Conservation (phyloP, 1,140 invertebrate genomes). For the Aphaenogaster rudis region DNA sequence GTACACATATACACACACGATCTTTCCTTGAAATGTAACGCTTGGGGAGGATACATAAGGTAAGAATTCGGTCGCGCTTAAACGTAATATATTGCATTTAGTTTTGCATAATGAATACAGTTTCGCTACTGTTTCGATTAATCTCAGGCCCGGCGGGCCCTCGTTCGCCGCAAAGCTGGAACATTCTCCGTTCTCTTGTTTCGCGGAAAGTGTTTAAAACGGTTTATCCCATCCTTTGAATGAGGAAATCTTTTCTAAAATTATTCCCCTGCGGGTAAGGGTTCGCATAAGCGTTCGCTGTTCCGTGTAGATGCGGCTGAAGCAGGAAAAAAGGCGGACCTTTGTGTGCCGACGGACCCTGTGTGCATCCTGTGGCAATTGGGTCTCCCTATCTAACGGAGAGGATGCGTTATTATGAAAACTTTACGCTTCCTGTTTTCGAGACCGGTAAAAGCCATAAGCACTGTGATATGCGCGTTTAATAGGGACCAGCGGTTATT, state of each 20-base stretch:
- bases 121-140: slow-evolving; percentile 53
- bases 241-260: slow-evolving; percentile 76
- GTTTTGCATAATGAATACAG: slow-evolving; percentile 51
- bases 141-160: slow-evolving; percentile 13
- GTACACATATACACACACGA: neutral
- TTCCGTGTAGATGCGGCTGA: slow-evolving; percentile 75
- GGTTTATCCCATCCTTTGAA: slow-evolving; percentile 69
- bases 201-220: slow-evolving; percentile 73
- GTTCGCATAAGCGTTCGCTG: slow-evolving; percentile 69
- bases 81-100: slow-evolving; percentile 43
- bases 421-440: slow-evolving; percentile 75
- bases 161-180: slow-evolving; percentile 27
- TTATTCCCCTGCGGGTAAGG: slow-evolving; percentile 73
- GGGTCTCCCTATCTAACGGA: slow-evolving; percentile 74
- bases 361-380: slow-evolving; percentile 77
- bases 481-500: slow-evolving; percentile 57
- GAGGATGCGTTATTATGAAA: slow-evolving; percentile 79
- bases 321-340: slow-evolving; percentile 73
- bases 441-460: slow-evolving; percentile 62
- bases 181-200: slow-evolving; percentile 29
- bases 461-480: slow-evolving; percentile 27
- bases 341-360: slow-evolving; percentile 72
- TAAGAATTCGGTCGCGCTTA: slow-evolving; percentile 28
- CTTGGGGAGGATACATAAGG: neutral
- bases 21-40: slow-evolving; percentile 4